Conservation (phyloP, 2,797 vertebrate species). For the Crossoptilon crossoptilon region DNA sequence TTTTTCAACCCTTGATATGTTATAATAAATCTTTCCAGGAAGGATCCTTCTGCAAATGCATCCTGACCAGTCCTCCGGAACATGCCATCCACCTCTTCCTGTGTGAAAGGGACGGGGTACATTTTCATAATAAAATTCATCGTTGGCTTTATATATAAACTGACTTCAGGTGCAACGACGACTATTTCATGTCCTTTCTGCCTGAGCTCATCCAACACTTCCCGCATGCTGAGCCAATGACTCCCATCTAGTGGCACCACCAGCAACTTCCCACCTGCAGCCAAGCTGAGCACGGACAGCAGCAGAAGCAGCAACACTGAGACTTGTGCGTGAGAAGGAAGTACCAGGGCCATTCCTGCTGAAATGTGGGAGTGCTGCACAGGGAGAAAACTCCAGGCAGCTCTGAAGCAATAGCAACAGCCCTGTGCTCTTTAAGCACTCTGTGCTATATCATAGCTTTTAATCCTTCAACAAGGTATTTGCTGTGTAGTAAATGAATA, state of each 20-base stretch:
- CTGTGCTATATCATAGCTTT: fast-evolving
- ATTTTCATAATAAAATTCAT: conserved; percentile 72
- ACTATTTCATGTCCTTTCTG: conserved; percentile 84
- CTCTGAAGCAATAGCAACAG: fast-evolving
- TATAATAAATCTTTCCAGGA: background rate
- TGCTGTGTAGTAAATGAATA: background rate
- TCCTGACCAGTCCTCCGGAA: fast-evolving
- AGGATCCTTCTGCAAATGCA: background rate
- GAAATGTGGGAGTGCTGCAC: fast-evolving
- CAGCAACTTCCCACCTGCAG: conserved; percentile 78
- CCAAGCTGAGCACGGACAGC: background rate
- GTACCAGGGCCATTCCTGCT: background rate
- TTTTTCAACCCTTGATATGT: fast-evolving
- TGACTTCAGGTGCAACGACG: conserved; percentile 81
- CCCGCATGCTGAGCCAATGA: conserved; percentile 84
- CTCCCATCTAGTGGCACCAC: conserved; percentile 88
- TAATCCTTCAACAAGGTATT: background rate
- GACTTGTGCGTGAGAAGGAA: fast-evolving
- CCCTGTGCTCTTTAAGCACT: fast-evolving
- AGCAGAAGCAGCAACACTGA: background rate
- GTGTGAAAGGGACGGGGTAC: conserved; percentile 52
- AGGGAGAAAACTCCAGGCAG: fast-evolving
- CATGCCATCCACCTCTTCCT: background rate
- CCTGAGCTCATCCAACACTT: conserved; percentile 75
- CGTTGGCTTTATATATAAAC: conserved; percentile 63